phyloP scores from a whole-genome alignment of 2,888 invertebrate genomes.

The Dexiosoma caninum region DNA sequence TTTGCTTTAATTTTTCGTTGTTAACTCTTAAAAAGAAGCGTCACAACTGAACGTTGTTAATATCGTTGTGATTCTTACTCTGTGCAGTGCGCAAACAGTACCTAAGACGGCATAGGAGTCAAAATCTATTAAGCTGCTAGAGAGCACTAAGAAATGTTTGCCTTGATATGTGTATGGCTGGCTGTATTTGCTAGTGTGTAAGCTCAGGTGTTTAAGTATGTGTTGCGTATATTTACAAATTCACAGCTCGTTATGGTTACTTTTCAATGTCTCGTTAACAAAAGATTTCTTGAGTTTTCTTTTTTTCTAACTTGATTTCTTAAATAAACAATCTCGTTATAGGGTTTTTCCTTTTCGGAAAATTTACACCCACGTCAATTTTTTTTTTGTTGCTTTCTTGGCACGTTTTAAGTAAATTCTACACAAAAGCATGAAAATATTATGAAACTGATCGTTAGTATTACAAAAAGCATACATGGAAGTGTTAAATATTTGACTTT shows the following conservation, averaged over 20 bases:
- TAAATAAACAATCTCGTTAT: slow-evolving; percentile 3
- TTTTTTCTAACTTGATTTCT: slow-evolving; percentile 6
- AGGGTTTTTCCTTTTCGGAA: not conserved
- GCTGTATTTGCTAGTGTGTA: no score
- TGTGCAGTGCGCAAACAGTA: no score
- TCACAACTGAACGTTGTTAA: no score
- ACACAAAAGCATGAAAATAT: not conserved
- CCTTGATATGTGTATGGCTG: no score
- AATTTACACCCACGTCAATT: slow-evolving; percentile 6
- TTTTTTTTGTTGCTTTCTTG: slow-evolving; percentile 61
- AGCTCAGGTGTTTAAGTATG: not conserved
- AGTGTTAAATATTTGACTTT: no score
- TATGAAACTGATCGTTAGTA: slow-evolving; percentile 13
- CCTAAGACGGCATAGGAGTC: no score
- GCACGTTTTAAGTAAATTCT: slow-evolving; percentile 43
- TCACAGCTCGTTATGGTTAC: slow-evolving; percentile 47
- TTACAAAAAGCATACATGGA: not conserved
- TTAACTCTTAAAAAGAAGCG: no score
- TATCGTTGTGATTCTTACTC: no score
- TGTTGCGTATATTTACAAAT: slow-evolving; percentile 36
- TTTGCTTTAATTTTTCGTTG: no score
- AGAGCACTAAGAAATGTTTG: not conserved
- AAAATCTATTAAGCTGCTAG: no score
- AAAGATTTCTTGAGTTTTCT: slow-evolving; percentile 8
- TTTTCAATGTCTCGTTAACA: slow-evolving; percentile 54